Base-by-base conservation (phyloP, 2,113 vertebrate species). In the Edolisoma coerulescens region DNA sequence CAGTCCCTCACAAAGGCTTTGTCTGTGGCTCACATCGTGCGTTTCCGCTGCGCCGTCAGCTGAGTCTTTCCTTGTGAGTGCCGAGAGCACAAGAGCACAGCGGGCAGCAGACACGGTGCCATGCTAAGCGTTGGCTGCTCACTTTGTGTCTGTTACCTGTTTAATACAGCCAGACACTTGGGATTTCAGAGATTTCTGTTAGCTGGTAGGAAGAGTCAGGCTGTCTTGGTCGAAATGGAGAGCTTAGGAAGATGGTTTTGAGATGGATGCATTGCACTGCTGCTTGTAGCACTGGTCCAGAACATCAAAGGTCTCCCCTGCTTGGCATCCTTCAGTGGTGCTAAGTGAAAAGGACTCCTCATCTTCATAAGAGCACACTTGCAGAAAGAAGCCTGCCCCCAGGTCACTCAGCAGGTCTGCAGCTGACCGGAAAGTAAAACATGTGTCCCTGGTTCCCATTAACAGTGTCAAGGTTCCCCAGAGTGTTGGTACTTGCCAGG, bases 31-130 rank as follows among this genome's bases (percentile, higher is more conserved):
- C 10, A 13, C 76, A 10, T 0, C 1, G 52, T 8, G 45, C 0
- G 0, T 87, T 97, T 93, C 93, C 35, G 12, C 83, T 39, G n/a
- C 0, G 0, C 63, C 1, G 0, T 81, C 91, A 92, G 93, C 88
- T 74, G 88, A 92, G 83, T 7, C 57, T 90, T 63, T 64, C 82
- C 90, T 41, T 7, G 11, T 60, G 53, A 77, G 78, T 9, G 10
- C 37, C 0, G 3, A 50, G 80, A 74, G 70, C 74, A 42, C 2
- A 1, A 54, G 73, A 21, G n/a, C 1, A 0, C 5, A 3, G 52
- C 0, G 2, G 77, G 35, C 93, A 84, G 73, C 65, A 23, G 47
- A 44, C 56, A n/a, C 7, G 1, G 45, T 16, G 4, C 47, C 0
- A 1, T 37, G 60, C 56, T 39, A 7, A 59, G 22, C 53, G 4